Evolutionary conservation across 2,113 vertebrate genomes (phyloP).

Genomic region (Jacana jacana): DNA sequence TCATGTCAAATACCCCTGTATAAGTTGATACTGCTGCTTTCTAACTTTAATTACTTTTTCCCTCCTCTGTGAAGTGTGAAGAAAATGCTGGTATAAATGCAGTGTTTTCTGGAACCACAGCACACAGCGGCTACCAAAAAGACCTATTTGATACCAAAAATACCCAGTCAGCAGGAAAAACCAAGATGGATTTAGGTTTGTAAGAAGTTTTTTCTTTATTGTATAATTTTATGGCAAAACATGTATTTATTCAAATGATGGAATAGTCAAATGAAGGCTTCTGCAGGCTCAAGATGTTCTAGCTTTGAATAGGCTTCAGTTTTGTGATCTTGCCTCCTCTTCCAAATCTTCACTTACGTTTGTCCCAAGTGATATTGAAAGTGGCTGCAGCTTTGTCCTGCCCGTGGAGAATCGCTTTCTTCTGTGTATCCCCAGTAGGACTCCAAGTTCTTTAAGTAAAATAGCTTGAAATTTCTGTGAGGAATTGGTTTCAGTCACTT

Average conservation of each 20-base stretch:
- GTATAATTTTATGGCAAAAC: not conserved
- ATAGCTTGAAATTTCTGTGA: not conserved
- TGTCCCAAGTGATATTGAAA: not conserved
- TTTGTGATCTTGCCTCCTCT: not conserved
- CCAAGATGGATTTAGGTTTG: slow-evolving; percentile 63
- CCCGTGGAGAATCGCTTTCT: not conserved
- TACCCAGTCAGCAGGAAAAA: slow-evolving; percentile 6
- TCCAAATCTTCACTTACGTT: not conserved
- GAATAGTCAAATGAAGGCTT: not conserved
- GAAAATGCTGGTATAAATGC: slow-evolving; percentile 40
- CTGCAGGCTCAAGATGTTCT: not conserved
- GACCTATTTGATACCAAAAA: slow-evolving; percentile 38
- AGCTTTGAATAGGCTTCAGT: not conserved
- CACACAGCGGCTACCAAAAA: slow-evolving; percentile 12
- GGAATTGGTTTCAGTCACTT: not conserved
- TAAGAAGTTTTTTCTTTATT: not conserved
- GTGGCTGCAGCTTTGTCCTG: not conserved
- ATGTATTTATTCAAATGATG: not conserved
- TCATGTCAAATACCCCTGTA: not conserved
- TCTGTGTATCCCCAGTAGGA: not conserved
- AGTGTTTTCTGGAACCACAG: not conserved
- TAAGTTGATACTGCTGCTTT: not conserved
- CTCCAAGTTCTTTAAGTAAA: not conserved
- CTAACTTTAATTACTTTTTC: slow-evolving; percentile 13
- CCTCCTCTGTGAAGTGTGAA: slow-evolving; percentile 59